These are phyloP conservation scores for Propsilocerus akamusi DNA, from an alignment of 1,140 invertebrate species.

Conservation along the genomic window DNA sequence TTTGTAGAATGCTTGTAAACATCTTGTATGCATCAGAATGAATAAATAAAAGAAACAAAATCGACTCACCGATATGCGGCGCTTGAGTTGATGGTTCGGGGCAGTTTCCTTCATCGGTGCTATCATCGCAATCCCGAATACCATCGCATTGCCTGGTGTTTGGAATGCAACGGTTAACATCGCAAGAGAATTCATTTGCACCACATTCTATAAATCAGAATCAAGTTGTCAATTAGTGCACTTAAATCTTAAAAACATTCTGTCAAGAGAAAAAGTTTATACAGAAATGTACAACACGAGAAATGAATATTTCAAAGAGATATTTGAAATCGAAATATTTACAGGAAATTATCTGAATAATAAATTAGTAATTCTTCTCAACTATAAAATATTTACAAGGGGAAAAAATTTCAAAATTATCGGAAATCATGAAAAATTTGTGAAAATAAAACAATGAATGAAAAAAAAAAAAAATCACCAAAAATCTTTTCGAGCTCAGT, in stretches of 20 bases:
- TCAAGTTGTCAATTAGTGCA: conserved; percentile 8
- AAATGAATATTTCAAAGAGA: not conserved
- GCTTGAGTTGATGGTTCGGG: conserved; percentile 4
- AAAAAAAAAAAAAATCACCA: conserved; percentile 5
- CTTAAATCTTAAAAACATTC: conserved; percentile 1
- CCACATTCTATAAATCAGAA: conserved; percentile 28
- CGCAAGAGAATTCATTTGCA: conserved; percentile 36
- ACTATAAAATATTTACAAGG: conserved; percentile 8
- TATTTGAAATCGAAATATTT: not conserved
- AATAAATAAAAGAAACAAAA: no score
- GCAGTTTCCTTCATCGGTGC: conserved; percentile 38
- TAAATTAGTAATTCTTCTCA: not conserved
- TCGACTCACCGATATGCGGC: not conserved
- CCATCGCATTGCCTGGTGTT: conserved; percentile 27
- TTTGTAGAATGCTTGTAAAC: no score
- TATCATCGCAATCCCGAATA: conserved; percentile 25
- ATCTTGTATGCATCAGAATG: no score
- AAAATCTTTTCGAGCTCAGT: not conserved
- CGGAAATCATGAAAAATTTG: not conserved
- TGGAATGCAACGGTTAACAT: conserved; percentile 29
- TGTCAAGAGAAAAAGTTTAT: not conserved
- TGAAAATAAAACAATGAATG: conserved; percentile 5
- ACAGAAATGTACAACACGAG: no score
- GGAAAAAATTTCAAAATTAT: conserved; percentile 6
- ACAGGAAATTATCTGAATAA: not conserved